phyloP scores from a whole-genome alignment of 2,888 invertebrate genomes.

The Deilephila elpenor region DNA sequence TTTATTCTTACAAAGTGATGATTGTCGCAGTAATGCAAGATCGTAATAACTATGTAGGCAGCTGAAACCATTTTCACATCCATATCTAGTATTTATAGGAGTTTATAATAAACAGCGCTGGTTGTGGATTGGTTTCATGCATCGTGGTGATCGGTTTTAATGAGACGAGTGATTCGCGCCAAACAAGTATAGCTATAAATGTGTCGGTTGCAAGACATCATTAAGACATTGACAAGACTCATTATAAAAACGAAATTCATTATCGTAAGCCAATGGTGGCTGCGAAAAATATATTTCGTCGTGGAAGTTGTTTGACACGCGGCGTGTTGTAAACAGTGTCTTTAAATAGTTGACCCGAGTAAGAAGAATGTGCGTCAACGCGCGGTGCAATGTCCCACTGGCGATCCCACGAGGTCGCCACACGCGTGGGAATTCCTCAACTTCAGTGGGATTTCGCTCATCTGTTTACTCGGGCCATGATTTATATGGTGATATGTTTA shows the following conservation, averaged over 20 bases:
- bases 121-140: no score
- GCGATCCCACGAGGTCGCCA: neutral
- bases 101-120: no score
- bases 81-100: no score
- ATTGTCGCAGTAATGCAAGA: no score
- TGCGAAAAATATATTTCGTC: neutral
- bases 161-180: no score
- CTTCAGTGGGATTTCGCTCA: neutral
- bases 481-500: no score
- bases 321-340: neutral
- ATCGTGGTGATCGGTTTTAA: no score
- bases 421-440: neutral
- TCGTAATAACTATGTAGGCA: no score
- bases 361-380: neutral
- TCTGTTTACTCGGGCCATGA: no score
- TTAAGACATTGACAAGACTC: neutral
- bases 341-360: constrained; percentile 11
- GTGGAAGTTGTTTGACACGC: neutral
- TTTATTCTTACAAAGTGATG: no score
- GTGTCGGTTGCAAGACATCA: neutral
- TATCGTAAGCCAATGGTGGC: neutral
- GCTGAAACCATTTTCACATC: no score
- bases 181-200: neutral
- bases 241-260: neutral
- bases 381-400: constrained; percentile 9